Percentiles rank a stretch among this genome's conserved stretches.
Conservation (phyloP, 2,888 invertebrate species). For the Hipparchia sbordonii region DNA sequence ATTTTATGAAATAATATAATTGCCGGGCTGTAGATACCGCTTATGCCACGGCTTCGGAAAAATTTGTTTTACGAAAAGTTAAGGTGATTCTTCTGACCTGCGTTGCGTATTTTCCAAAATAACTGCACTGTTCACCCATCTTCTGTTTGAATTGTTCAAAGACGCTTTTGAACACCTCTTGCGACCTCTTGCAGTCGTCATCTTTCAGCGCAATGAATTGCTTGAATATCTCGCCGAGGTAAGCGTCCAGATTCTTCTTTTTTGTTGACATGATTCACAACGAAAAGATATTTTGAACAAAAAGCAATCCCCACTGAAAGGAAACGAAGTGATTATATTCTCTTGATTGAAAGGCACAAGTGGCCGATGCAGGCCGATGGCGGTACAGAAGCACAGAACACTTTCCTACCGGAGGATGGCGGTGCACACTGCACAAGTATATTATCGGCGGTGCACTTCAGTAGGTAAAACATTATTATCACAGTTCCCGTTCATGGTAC, state of each 20-base stretch:
- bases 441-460: no score
- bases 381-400: no score
- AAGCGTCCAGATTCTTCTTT: slow-evolving; percentile 60
- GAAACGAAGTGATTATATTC: no score
- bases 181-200: slow-evolving; percentile 59
- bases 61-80: neutral
- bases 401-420: no score
- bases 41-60: neutral
- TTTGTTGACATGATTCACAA: slow-evolving; percentile 52
- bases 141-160: slow-evolving; percentile 65
- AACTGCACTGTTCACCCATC: slow-evolving; percentile 69
- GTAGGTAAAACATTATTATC: no score
- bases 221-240: slow-evolving; percentile 62
- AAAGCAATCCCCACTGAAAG: neutral
- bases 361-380: no score
- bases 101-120: slow-evolving; percentile 61
- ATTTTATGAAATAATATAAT: no score
- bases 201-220: slow-evolving; percentile 66
- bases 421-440: no score
- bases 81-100: slow-evolving; percentile 50
- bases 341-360: no score
- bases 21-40: no score
- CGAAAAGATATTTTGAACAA: neutral
- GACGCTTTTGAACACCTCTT: slow-evolving; percentile 66
- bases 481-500: no score